Conservation (phyloP, 1,140 invertebrate species). For the Drosophila obscura region DNA sequence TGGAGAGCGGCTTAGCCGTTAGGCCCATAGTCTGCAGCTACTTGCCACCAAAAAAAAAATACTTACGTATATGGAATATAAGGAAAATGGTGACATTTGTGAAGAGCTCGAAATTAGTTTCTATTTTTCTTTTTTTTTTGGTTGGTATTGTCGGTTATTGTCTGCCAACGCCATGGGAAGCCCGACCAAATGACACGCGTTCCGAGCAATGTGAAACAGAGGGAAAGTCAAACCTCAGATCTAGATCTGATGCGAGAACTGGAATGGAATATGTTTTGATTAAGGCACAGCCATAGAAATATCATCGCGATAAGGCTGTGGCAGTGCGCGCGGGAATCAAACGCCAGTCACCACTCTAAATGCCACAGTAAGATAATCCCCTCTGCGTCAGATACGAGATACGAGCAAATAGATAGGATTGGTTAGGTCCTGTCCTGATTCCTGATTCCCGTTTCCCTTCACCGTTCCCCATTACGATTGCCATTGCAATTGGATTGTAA, state of each 20-base stretch:
- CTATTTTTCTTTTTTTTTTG: conserved; percentile 12
- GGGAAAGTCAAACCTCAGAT: conserved; percentile 63
- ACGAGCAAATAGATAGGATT: conserved; percentile 60
- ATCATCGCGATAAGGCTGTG: conserved; percentile 56
- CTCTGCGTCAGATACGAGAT: conserved; percentile 42
- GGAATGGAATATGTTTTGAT: conserved; percentile 64
- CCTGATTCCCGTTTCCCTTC: conserved; percentile 3
- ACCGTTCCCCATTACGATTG: conserved; percentile 40
- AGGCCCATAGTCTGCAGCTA: conserved; percentile 15
- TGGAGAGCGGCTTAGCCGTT: conserved; percentile 54
- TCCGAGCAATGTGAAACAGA: conserved; percentile 1
- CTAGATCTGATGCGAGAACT: conserved; percentile 41
- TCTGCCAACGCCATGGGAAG: conserved; percentile 55
- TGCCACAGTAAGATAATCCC: conserved; percentile 64
- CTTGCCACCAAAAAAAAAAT: conserved; percentile 4
- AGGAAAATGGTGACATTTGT: conserved; percentile 77
- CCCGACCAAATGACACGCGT: conserved; percentile 67
- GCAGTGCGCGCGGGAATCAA: conserved; percentile 41
- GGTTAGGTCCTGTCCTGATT: conserved; percentile 27
- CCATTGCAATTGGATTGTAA: conserved; percentile 79
- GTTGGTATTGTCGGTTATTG: conserved; percentile 1
- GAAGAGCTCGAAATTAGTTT: conserved; percentile 53
- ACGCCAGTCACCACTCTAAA: conserved; percentile 69
- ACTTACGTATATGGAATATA: conserved; percentile 46
- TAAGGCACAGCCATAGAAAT: conserved; percentile 58